Evolutionary conservation across 92 coral and sea anemone species (phyloP), one percentile per base, ranked within the genome.

Genomic region (Zoanthus solanderi): DNA sequence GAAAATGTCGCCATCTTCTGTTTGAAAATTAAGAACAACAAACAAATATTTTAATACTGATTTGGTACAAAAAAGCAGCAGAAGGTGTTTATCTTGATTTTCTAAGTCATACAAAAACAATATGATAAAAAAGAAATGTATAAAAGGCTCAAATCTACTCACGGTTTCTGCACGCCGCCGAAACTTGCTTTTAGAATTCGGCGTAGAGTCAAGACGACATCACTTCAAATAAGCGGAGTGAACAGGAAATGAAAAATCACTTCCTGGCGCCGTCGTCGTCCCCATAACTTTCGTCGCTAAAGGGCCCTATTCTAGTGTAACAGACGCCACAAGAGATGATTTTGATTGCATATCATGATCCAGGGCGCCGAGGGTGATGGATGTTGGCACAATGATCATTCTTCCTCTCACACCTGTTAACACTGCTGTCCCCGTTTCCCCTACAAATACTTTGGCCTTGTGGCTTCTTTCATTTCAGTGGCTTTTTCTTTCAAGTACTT

Each of bases 131-230:
- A 48, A 84, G 18, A 28, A 28, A 16, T 29, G 72, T 34, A 76
- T 30, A 76, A 76, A 44, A 52, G 32, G 52, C 80, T 50, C 63
- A 16, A 17, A 48, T 52, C 15, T 76, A 47, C 80, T 76, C 80
- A 76, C 80, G 80, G 1, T 16, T 45, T 74, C 54, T 45, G 77
- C 75, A 68, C 44, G 34, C 53, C 61, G 23, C 29, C 16, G n/a
- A 29, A 83, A 80, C 46, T 28, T 32, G 72, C 54, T 46, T 61
- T 80, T 80, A 0, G 85, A 80, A 53, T 61, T 82, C 86, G 76
- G 86, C 76, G 86, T 71, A 61, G 34, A 82, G 86, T 10, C 86
- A 7, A 82, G 86, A 82, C 86, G 76, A 82, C 76, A 3, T 76
- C 42, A 16, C 80, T 61, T 65, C 80, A 76, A 76, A 48, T 18